phyloP scores from a whole-genome alignment of 2,113 vertebrate genomes.

The Centrocercus urophasianus region DNA sequence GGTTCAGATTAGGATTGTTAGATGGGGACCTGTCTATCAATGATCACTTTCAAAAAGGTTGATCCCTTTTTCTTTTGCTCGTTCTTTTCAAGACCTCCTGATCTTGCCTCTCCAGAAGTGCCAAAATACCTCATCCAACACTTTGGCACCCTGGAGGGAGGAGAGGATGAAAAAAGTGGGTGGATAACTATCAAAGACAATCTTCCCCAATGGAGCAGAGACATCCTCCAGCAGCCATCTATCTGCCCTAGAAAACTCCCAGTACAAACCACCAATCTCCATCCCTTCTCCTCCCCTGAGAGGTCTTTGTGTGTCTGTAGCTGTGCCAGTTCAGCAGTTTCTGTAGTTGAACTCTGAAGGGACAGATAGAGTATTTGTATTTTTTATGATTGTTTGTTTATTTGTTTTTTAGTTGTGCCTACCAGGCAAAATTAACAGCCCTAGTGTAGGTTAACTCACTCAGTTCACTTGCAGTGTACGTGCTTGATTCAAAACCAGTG shows the following conservation, averaged over 20 bases:
- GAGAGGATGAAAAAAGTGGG: not conserved
- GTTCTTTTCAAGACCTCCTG: not conserved
- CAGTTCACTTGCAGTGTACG: not conserved
- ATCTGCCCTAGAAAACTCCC: constrained; percentile 5
- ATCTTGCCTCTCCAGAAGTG: not conserved
- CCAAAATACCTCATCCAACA: not conserved
- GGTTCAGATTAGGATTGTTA: not conserved
- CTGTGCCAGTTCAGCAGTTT: not conserved
- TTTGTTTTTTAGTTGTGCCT: not conserved
- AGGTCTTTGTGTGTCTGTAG: not conserved
- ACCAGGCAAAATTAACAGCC: constrained; percentile 30
- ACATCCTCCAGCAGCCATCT: not conserved
- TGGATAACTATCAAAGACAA: not conserved
- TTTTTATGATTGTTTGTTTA: not conserved
- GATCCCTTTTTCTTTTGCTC: not conserved
- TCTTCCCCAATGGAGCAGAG: not conserved
- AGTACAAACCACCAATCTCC: not conserved
- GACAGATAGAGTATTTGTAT: not conserved
- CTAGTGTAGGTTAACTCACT: not conserved
- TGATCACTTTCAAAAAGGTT: not conserved
- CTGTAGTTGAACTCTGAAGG: not conserved
- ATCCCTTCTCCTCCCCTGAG: not conserved
- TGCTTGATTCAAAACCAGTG: not conserved
- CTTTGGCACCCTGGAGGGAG: not conserved
- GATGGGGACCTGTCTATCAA: not conserved